Conservation (phyloP, 2,797 vertebrate species). For the Acestrorhynchus altus region DNA sequence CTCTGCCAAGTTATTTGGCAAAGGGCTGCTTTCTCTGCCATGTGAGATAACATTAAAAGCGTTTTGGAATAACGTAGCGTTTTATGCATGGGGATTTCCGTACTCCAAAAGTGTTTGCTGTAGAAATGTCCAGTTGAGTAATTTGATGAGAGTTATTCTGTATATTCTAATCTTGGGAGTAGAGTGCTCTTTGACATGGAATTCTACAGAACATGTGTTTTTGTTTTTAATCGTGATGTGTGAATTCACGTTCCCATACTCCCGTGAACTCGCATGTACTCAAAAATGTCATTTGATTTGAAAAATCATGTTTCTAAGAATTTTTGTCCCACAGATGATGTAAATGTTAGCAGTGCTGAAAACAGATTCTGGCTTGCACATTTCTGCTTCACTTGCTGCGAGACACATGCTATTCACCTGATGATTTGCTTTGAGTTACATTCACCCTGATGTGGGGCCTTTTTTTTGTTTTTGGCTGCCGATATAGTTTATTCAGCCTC, state of each 20-base stretch:
- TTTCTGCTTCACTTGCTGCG: background rate
- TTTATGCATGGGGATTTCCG: constrained; percentile 14
- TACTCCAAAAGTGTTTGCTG: constrained; percentile 12
- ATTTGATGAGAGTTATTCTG: constrained; percentile 15
- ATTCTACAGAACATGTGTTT: background rate
- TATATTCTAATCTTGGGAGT: constrained; percentile 18
- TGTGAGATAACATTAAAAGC: constrained; percentile 19
- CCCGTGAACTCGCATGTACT: background rate
- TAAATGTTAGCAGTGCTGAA: background rate
- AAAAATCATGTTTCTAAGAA: background rate
- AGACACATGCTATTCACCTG: background rate
- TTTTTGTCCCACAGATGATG: background rate
- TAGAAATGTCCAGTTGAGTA: constrained; percentile 3
- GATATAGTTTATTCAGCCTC: constrained; percentile 14
- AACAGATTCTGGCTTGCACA: constrained; percentile 2
- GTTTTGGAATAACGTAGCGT: constrained; percentile 3
- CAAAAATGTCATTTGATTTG: background rate
- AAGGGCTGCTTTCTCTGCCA: background rate
- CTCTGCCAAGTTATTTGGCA: constrained; percentile 19
- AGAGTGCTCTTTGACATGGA: constrained; percentile 18
- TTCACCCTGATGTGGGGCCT: background rate
- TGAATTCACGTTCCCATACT: constrained; percentile 11
- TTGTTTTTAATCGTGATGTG: background rate
- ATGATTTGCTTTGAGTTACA: background rate
- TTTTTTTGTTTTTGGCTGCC: background rate